Evolutionary conservation across 2,888 invertebrate species (phyloP), one percentile per base, ranked within the genome.

Genomic region (Sarcophaga subvicina): DNA sequence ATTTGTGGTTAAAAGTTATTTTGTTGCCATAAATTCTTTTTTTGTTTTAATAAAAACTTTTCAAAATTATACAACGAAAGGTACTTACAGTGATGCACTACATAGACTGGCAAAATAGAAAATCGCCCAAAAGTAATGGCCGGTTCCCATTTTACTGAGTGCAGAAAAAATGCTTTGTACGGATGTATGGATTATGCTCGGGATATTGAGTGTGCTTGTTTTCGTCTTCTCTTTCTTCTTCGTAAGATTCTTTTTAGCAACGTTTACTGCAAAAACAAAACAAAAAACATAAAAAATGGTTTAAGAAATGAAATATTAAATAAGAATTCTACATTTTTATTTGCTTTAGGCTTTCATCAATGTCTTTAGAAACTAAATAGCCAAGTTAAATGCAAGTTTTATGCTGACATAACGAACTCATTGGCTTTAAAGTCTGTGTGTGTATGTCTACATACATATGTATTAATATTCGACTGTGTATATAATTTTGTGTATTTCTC

Each of bases 1-100:
- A 25, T 60, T 22, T 22, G 22, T 64, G 25, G 4, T 10, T 4
- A 75, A 64, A n/a, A 25, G 20, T 64, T 64, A 12, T 11, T 25
- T 64, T 22, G 12, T 37, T 64, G 25, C 12, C 27, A 27, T 66
- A 66, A 27, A 37, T 17, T 62, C 20, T 17, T 22, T 20, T 20
- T 14, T 20, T 20, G 22, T 62, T 20, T 62, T 20, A 22, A 22
- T 62, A 17, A 62, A 37, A 37, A 37, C 0, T 37, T 37, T 37
- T 37, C 6, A 37, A 37, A 37, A 37, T 37, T 62, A 62, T 6
- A 20, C 62, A 62, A 54, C 12, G 17, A 17, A 54, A 4, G 54
- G 54, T 92, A 94, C 94, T 94, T 92, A 94, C 94, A 94, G 90
- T 89, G 94, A 94, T 87, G 94, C 94, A 90, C 93, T 94, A 91